phyloP scores from a whole-genome alignment of 2,888 invertebrate genomes.

The Leptodirus hochenwartii region DNA sequence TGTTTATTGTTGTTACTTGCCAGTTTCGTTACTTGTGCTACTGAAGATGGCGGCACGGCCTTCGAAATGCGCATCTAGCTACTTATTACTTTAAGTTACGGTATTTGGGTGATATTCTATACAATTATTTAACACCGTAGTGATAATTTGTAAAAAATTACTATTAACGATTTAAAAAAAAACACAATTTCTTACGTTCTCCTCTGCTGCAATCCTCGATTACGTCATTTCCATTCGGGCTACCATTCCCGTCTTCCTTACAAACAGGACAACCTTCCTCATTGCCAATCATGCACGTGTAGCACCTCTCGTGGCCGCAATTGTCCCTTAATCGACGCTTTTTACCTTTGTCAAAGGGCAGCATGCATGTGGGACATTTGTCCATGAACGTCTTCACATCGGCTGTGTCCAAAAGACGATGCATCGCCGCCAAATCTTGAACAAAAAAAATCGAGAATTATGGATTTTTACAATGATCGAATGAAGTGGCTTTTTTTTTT shows the following conservation, averaged over 20 bases:
- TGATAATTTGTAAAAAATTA: slow-evolving; percentile 2
- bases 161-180: neutral
- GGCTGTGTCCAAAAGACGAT: slow-evolving; percentile 61
- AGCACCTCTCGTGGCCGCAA: slow-evolving; percentile 90
- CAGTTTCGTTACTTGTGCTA: too few relatives aligned
- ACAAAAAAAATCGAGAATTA: slow-evolving; percentile 22
- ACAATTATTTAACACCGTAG: too few relatives aligned
- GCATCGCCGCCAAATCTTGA: slow-evolving; percentile 69
- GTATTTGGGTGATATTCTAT: too few relatives aligned
- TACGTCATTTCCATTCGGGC: slow-evolving; percentile 6
- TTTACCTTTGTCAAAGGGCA: slow-evolving; percentile 93
- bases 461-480: too few relatives aligned
- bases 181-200: slow-evolving; percentile 3
- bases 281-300: slow-evolving; percentile 85
- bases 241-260: too few relatives aligned
- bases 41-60: too few relatives aligned
- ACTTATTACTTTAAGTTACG: too few relatives aligned
- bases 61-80: too few relatives aligned
- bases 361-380: slow-evolving; percentile 79
- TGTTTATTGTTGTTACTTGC: too few relatives aligned
- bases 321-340: slow-evolving; percentile 88
- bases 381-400: slow-evolving; percentile 34
- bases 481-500: neutral
- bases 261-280: slow-evolving; percentile 75
- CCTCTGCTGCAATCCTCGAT: slow-evolving; percentile 6